A percentile compares a stretch with the other conserved stretches of the same genome.
These are phyloP conservation scores for Electrona antarctica DNA, from an alignment of 2,113 vertebrate genomes.

Conservation along the genomic window DNA sequence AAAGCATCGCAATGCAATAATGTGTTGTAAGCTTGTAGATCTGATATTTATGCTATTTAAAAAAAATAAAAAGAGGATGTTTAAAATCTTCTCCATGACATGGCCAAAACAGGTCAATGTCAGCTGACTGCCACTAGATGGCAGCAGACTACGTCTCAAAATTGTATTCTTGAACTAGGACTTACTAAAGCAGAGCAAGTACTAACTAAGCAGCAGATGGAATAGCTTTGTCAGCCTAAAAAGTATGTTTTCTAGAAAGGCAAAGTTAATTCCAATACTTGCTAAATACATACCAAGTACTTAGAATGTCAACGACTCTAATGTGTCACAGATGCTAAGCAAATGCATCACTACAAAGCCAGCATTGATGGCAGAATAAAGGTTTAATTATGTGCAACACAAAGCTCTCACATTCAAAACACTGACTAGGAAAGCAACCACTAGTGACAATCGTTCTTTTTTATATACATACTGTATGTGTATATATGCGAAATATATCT, in stretches of 20 bases:
- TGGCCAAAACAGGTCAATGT: not conserved
- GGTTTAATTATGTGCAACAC: not conserved
- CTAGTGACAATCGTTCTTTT: not conserved
- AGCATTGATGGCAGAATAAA: too few relatives aligned
- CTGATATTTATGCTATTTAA: too few relatives aligned
- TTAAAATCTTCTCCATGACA: not conserved
- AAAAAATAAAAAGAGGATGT: too few relatives aligned
- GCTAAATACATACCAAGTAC: not conserved
- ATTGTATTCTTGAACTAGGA: not conserved
- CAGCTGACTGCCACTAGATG: conserved; percentile 61
- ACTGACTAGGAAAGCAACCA: not conserved
- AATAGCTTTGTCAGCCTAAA: not conserved
- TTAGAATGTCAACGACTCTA: not conserved
- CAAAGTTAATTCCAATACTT: not conserved
- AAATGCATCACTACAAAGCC: too few relatives aligned
- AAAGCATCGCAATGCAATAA: too few relatives aligned
- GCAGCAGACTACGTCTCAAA: conserved; percentile 50
- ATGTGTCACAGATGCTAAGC: not conserved
- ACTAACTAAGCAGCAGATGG: not conserved
- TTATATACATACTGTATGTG: not conserved
- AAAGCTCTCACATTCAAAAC: not conserved
- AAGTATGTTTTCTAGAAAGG: not conserved
- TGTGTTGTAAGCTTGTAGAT: too few relatives aligned
- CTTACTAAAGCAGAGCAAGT: not conserved
- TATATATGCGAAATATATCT: too few relatives aligned